A percentile compares a stretch with the other conserved stretches of the same genome.
phyloP scores from a whole-genome alignment of 2,113 vertebrate species.

The Amphiprion ocellaris region DNA sequence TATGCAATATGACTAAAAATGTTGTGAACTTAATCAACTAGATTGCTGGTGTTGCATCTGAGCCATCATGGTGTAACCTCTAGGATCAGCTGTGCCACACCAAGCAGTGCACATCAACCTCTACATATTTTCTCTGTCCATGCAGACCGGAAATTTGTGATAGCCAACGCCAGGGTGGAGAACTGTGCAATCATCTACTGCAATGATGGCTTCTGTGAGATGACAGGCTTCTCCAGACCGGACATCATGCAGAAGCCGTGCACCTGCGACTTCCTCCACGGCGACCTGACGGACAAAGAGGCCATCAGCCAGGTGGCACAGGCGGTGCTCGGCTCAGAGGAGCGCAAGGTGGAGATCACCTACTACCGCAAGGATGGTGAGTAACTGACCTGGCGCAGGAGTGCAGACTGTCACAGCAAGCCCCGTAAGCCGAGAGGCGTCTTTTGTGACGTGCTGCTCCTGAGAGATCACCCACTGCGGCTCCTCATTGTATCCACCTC shows the following conservation, averaged over 20 bases:
- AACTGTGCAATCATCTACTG: conserved; percentile 99
- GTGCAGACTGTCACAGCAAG: conserved; percentile 10
- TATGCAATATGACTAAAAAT: background rate
- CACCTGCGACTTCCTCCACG: conserved; percentile 98
- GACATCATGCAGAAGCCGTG: conserved; percentile 99
- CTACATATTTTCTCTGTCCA: conserved; percentile 58
- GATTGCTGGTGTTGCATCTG: background rate
- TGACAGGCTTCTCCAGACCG: conserved; percentile 97
- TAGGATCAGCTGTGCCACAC: background rate
- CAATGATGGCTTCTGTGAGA: conserved; percentile 99
- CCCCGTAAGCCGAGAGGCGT: conserved; percentile 8
- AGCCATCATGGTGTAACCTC: too few relatives aligned
- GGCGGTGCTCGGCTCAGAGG: conserved; percentile 94
- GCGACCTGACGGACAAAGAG: conserved; percentile 92
- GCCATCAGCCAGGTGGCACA: conserved; percentile 94
- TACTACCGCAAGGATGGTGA: conserved; percentile 99
- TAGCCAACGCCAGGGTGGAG: conserved; percentile 98
- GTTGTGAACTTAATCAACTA: conserved; percentile 1
- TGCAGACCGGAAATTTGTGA: conserved; percentile 99
- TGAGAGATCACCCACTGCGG: conserved; percentile 19
- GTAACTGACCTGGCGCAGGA: conserved; percentile 46
- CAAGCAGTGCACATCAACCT: background rate
- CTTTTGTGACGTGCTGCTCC: conserved; percentile 13
- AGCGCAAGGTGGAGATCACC: conserved; percentile 96
- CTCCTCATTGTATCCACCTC: conserved; percentile 25